Percentiles rank a stretch among this genome's conserved stretches.
Conservation (phyloP, 1,140 invertebrate species). For the Chymomyza costata region DNA sequence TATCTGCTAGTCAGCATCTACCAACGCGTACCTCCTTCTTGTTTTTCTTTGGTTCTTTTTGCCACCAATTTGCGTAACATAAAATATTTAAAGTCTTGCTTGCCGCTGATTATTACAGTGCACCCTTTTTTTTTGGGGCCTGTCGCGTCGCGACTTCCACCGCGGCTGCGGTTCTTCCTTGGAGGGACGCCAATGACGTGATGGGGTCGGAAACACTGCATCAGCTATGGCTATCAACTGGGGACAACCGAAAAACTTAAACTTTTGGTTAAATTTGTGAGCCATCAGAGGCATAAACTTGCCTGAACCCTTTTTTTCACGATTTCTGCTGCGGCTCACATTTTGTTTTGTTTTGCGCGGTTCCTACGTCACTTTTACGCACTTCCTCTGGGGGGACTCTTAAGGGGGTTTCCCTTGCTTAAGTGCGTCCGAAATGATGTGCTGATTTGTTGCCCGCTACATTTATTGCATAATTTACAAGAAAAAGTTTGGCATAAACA, state of each 20-base stretch:
- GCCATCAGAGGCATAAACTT: constrained; percentile 36
- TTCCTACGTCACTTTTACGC: constrained; percentile 52
- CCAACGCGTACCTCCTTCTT: background rate
- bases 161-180: constrained; percentile 21
- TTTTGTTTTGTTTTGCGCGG: constrained; percentile 38
- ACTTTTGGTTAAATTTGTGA: constrained; percentile 46
- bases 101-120: constrained; percentile 63
- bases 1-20: no score
- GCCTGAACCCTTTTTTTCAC: constrained; percentile 37
- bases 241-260: constrained; percentile 11
- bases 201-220: no score
- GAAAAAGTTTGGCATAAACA: constrained; percentile 50
- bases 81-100: constrained; percentile 70
- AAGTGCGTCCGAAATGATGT: constrained; percentile 56
- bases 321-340: constrained; percentile 16
- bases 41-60: constrained; percentile 29
- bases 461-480: constrained; percentile 69
- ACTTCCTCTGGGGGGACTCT: constrained; percentile 38
- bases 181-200: no score
- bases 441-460: constrained; percentile 51
- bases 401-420: no score
- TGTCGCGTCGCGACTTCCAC: background rate
- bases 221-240: constrained; percentile 16
- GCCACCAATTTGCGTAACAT: constrained; percentile 63
- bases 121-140: constrained; percentile 17